Percentiles rank a stretch among this genome's conserved stretches.
Conservation (phyloP, 2,797 vertebrate genomes). For the Pelodytes ibericus region DNA sequence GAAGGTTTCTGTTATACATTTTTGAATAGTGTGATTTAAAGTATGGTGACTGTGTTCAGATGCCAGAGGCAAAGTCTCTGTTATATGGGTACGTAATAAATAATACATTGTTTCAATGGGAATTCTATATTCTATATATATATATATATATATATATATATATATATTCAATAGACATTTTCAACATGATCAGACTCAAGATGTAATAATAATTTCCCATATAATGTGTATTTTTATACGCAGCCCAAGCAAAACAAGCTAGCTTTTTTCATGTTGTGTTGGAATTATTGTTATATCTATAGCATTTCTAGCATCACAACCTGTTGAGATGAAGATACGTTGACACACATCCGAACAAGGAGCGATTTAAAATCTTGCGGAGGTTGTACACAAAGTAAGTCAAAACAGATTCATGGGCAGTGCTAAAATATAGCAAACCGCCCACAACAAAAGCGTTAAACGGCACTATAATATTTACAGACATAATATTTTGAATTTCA, state of each 20-base stretch:
- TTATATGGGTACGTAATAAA: constrained; percentile 29
- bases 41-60: not conserved
- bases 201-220: not conserved
- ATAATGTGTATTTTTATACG: not conserved
- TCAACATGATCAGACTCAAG: constrained; percentile 4
- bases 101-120: constrained; percentile 40
- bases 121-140: not conserved
- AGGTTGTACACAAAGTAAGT: too few relatives aligned
- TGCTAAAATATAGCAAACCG: too few relatives aligned
- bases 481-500: too few relatives aligned
- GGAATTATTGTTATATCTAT: not conserved
- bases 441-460: too few relatives aligned
- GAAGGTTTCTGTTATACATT: constrained; percentile 3
- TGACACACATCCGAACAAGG: too few relatives aligned
- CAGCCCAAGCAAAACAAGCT: not conserved
- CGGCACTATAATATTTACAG: too few relatives aligned
- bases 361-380: too few relatives aligned
- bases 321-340: too few relatives aligned
- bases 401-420: too few relatives aligned
- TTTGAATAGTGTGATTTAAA: constrained; percentile 15
- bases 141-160: not conserved
- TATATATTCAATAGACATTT: not conserved
- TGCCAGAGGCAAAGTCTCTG: constrained; percentile 13
- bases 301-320: too few relatives aligned
- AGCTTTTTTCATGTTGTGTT: not conserved